Evolutionary conservation across 2,888 invertebrate species (phyloP), one percentile per base, ranked within the genome.

Genomic region (Macrostomum cliftonense): DNA sequence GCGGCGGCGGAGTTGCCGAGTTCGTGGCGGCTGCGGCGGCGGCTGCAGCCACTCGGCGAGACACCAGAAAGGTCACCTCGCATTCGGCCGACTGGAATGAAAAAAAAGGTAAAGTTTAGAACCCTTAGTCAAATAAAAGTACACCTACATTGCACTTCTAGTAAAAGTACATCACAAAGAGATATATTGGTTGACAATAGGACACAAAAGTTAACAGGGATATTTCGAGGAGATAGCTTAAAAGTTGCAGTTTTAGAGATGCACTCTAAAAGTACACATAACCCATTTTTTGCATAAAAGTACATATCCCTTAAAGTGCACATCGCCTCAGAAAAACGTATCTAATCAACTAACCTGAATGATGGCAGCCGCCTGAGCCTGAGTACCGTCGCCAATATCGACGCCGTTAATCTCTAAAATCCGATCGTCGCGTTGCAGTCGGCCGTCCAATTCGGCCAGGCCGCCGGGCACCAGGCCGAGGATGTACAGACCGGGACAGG

Each of bases 361-460:
- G 42, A 68, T 55, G 37, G 60, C 55, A 36, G 71, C 71, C 45
- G 73, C 72, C 44, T 71, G 65, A 55, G 72, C 71, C 51, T 72
- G 68, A n/a, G 66, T 63, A 21, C 65, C 67, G 53, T 64, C 63
- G 0, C 65, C 60, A 37, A 72, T 64, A 57, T 73, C 72, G 39
- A 63, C 59, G 12, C 66, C 66, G 53, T 73, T 73, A 43, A 73
- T 71, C 57, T 71, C 70, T 42, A 73, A 59, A 39, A 73, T 67
- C 39, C 69, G 59, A 57, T 73, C 73, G 54, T 72, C 71, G n/a
- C 67, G 61, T 53, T 63, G 62, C 17, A 73, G 58, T 37, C 71
- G 59, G 1, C 68, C 70, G 58, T 73, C 72, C 47, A 63, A 56
- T 20, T 63, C 62, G 7, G 72, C 72, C 43, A 69, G 58, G 49